A percentile compares a stretch with the other conserved stretches of the same genome.
Evolutionary conservation across 35 echinoderm and acorn worm species (phyloP).

Genomic region (Ptychodera flava): DNA sequence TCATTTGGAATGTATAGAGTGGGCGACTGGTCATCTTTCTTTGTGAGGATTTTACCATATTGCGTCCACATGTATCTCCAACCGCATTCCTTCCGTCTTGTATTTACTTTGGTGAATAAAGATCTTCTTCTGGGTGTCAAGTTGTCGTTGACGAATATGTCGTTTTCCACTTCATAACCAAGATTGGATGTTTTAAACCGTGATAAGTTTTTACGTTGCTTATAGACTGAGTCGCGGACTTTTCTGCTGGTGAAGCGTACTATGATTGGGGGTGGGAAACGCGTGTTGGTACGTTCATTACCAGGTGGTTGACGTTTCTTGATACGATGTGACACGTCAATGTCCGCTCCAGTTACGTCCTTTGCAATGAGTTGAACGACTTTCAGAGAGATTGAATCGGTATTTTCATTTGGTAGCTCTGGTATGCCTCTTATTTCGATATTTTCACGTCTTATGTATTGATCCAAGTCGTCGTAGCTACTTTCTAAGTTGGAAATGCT

Average conservation of each 20-base stretch:
- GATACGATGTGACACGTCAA: neutral
- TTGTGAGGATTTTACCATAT: neutral
- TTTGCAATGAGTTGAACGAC: neutral
- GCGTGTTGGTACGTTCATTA: neutral
- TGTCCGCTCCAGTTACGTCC: neutral
- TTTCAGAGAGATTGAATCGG: neutral
- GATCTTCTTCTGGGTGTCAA: neutral
- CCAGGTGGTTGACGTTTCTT: no score
- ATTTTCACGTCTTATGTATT: neutral
- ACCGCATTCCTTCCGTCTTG: neutral
- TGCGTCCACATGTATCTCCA: neutral
- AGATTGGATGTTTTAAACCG: neutral
- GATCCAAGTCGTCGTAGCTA: neutral
- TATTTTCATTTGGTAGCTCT: neutral
- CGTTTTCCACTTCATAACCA: neutral
- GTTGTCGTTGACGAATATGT: neutral
- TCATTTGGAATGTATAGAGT: no score
- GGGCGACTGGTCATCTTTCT: neutral
- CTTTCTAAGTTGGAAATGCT: neutral
- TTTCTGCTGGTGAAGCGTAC: neutral
- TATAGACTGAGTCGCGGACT: neutral
- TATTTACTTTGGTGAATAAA: neutral
- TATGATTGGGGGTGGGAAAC: neutral
- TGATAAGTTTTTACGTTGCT: neutral
- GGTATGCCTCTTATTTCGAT: neutral